Evolutionary conservation across 2,797 vertebrate species (phyloP).

Genomic region (Coregonus suidteri): DNA sequence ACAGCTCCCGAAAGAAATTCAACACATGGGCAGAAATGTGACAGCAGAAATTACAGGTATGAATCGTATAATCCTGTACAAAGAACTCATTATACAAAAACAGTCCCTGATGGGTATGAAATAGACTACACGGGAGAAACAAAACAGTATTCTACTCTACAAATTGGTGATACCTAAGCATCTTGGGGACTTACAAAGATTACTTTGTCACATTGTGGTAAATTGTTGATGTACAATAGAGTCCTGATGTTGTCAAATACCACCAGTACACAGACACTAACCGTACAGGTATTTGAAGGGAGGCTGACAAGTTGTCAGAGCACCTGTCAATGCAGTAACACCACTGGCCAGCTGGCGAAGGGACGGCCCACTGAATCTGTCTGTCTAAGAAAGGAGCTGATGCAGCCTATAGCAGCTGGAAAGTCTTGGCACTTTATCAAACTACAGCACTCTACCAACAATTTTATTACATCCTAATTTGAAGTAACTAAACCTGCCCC

Average conservation of each 20-base stretch:
- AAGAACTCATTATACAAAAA: background rate
- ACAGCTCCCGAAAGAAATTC: background rate
- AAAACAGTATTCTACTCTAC: background rate
- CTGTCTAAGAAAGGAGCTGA: conserved; percentile 24
- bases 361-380: conserved; percentile 39
- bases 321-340: conserved; percentile 3
- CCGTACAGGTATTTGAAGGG: conserved; percentile 3
- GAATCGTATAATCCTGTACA: background rate
- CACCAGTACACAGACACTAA: background rate
- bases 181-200: background rate
- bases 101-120: background rate
- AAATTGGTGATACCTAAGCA: background rate
- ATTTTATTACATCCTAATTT: background rate
- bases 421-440: conserved; percentile 23
- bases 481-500: background rate
- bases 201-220: background rate
- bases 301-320: conserved; percentile 36
- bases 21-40: background rate
- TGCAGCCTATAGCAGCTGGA: conserved; percentile 37
- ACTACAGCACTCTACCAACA: background rate
- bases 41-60: background rate
- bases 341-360: conserved; percentile 11
- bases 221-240: background rate
- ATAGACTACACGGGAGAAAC: background rate
- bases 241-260: background rate